phyloP scores from a whole-genome alignment of 2,888 invertebrate genomes.

The Ectropis crepuscularia region DNA sequence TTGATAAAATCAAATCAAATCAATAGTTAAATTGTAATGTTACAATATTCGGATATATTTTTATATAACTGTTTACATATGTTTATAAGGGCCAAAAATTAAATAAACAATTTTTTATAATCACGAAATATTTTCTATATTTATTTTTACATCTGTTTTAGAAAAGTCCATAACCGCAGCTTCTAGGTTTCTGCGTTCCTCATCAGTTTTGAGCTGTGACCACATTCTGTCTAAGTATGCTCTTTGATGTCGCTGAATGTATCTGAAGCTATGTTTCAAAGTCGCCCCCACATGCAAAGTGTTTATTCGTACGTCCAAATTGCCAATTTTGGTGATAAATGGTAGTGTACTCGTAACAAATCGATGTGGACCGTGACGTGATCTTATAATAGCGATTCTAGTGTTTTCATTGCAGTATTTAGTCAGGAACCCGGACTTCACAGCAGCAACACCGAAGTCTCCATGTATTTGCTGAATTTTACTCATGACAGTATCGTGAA shows the following conservation, averaged over 20 bases:
- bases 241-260: slow-evolving; percentile 88
- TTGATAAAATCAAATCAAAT: no score
- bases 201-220: slow-evolving; percentile 85
- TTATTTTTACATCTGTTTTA: slow-evolving; percentile 75
- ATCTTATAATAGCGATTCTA: slow-evolving; percentile 89
- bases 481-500: slow-evolving; percentile 84
- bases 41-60: no score
- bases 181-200: slow-evolving; percentile 85
- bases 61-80: no score
- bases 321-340: slow-evolving; percentile 87
- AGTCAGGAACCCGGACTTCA: slow-evolving; percentile 88
- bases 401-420: slow-evolving; percentile 93
- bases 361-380: slow-evolving; percentile 90
- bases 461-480: slow-evolving; percentile 90
- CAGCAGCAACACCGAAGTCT: slow-evolving; percentile 89
- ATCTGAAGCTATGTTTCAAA: slow-evolving; percentile 91
- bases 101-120: slow-evolving; percentile 26
- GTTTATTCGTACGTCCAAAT: slow-evolving; percentile 84
- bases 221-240: slow-evolving; percentile 87
- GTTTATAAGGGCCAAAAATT: neutral
- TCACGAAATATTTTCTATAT: slow-evolving; percentile 71
- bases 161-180: slow-evolving; percentile 76
- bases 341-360: slow-evolving; percentile 89
- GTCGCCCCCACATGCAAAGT: slow-evolving; percentile 92
- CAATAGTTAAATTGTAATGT: no score